Evolutionary conservation across 2,113 vertebrate species (phyloP), one percentile per base, ranked within the genome.

Genomic region (Thalassarche chlororhynchos): DNA sequence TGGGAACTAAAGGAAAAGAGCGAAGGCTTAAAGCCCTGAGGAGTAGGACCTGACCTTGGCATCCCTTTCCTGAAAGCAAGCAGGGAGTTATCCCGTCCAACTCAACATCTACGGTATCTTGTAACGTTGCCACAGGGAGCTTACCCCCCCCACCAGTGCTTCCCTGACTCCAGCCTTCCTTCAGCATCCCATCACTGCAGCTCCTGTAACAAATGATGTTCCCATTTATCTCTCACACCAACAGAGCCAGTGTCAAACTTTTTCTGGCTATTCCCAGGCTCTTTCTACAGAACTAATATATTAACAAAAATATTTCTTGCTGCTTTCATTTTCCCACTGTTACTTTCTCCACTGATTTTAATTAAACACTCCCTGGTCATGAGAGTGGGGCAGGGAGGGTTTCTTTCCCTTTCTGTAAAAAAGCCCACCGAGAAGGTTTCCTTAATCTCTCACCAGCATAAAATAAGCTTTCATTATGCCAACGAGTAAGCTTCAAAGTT

Each of bases 391-490:
- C 58, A 94, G 68, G 83, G 54, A 81, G 36, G 19, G 20, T 66
- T 94, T 93, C 64, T 95, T 93, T 89, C 49, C 54, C 70, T 84
- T 84, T 91, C 74, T 91, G 49, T 60, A 87, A 79, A 89, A 96
- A 80, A 79, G 49, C 58, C 81, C 93, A 95, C 93, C 89, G 69
- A 96, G 90, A 90, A 93, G 62, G 57, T 93, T 93, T 62, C 78
- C 74, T 79, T 97, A 96, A 96, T 97, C 91, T 94, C 89, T 93
- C 81, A 91, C 78, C 74, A 93, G 58, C 29, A 8, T 87, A 95
- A 94, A 94, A 94, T 83, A 87, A 87, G 60, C 66, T 93, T 94
- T 96, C 84, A 83, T 89, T 96, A 96, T 70, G 51, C 78, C 91
- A 91, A 66, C 0, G 0, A 93, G 71, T 74, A 85, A 94, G 70